phyloP scores from a whole-genome alignment of 2,888 invertebrate genomes.

The Stenodema calcarata region DNA sequence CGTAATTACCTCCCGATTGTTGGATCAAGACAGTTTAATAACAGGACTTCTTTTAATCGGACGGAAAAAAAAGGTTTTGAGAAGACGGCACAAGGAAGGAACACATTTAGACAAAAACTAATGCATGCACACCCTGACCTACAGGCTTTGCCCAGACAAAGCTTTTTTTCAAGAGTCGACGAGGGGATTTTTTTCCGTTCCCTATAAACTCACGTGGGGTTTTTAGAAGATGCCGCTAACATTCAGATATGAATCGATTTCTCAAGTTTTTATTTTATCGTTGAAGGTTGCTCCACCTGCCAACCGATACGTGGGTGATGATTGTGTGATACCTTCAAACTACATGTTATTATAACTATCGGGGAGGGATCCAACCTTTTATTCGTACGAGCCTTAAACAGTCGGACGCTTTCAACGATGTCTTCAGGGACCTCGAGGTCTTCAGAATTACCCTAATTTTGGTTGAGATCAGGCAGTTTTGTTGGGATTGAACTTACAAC shows the following conservation, averaged over 20 bases:
- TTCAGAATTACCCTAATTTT: too few relatives aligned
- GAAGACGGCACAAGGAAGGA: background rate
- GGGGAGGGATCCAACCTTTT: background rate
- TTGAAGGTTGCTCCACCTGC: slow-evolving; percentile 31
- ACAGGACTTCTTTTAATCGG: slow-evolving; percentile 33
- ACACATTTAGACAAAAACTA: slow-evolving; percentile 31
- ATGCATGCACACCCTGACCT: slow-evolving; percentile 47
- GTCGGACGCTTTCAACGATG: background rate
- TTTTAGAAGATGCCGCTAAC: background rate
- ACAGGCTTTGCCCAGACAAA: background rate
- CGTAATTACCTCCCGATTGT: slow-evolving; percentile 44
- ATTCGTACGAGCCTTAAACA: background rate
- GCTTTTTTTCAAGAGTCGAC: background rate
- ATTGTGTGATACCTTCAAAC: slow-evolving; percentile 35
- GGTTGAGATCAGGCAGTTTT: too few relatives aligned
- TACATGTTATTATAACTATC: background rate
- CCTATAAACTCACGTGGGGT: background rate
- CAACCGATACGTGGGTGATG: slow-evolving; percentile 29
- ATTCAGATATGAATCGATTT: slow-evolving; percentile 46
- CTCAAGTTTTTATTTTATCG: slow-evolving; percentile 1
- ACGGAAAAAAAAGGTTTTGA: background rate
- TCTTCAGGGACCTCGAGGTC: background rate
- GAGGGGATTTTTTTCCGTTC: background rate
- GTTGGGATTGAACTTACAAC: too few relatives aligned
- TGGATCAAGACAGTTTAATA: slow-evolving; percentile 45